Evolutionary conservation across 2,888 invertebrate genomes (phyloP), one percentile per base, ranked within the genome.

Genomic region (Megaustenia siamemsis): DNA sequence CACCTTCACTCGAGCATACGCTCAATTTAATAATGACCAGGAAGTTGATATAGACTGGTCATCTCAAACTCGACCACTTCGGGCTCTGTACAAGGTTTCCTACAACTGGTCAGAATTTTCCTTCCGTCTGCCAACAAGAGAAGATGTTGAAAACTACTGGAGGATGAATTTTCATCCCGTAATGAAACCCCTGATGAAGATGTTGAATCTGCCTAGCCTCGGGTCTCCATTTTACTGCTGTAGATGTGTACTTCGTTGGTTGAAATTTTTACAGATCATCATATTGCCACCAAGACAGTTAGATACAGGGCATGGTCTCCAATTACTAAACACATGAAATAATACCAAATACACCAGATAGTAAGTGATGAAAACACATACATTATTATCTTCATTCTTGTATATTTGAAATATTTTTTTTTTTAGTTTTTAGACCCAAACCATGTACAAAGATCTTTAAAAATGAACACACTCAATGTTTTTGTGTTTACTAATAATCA

Each of bases 261-360:
- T 93, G 56, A 88, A 90, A n/a, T 89, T 93, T 18, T 88, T 90
- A 84, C 89, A 91, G 75, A 91, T 93, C 92, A 86, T 86, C 12
- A 92, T 93, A 90, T 86, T 93, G 21, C 93, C 93, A 6, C 94
- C 94, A 15, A 88, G 89, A 66, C 91, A 93, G 78, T 84, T 92
- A 1, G 92, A 93, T 84, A 94, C 93, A 4, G 93, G 93, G 2
- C 94, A 94, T 88, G 93, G 94, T 0, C 93, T 94, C 82, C 92
- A 92, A 81, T 88, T 94, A 45, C 88, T 93, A 10, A 88, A 91
- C 43, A 90, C 91, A 28, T 92, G 86, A 60, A 15, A 32, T 38
- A 4, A 3, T n/a, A 76, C 35, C 77, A n/a, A n/a, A 63, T 2
- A 63, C 63, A 28, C 15, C n/a, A n/a, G n/a, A n/a, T n/a, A n/a